Evolutionary conservation across 2,113 vertebrate genomes (phyloP).

Genomic region (Dipodomys ordii): DNA sequence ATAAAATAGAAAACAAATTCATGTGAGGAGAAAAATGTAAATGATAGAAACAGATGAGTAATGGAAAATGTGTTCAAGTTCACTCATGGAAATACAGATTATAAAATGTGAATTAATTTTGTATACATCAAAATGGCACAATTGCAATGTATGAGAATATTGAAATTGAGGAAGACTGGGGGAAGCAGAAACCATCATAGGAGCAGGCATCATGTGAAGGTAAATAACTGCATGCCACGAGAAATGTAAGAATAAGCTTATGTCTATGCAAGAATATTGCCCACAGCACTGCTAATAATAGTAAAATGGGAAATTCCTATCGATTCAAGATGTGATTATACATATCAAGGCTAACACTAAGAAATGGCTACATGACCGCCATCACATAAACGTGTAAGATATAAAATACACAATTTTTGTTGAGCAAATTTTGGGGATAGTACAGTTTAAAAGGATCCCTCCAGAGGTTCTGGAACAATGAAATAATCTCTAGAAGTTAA

Average conservation of each 20-base stretch:
- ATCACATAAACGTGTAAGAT: not conserved
- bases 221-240: not conserved
- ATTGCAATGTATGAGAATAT: not conserved
- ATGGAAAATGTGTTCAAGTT: not conserved
- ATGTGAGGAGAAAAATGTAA: slow-evolving; percentile 32
- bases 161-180: not conserved
- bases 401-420: not conserved
- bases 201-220: not conserved
- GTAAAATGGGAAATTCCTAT: not conserved
- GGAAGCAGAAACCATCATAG: not conserved
- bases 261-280: not conserved
- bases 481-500: not conserved
- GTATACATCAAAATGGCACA: not conserved
- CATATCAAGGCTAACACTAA: not conserved
- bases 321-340: not conserved
- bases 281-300: not conserved
- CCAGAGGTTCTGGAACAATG: not conserved
- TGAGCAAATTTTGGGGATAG: not conserved
- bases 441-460: not conserved
- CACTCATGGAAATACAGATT: not conserved
- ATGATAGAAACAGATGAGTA: not conserved
- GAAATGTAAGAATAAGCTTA: not conserved
- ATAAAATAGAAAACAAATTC: slow-evolving; percentile 18
- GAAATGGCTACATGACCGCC: not conserved
- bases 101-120: slow-evolving; percentile 26